These are phyloP conservation scores for Cynaeus angustus DNA, from an alignment of 2,888 invertebrate genomes.

Conservation along the genomic window DNA sequence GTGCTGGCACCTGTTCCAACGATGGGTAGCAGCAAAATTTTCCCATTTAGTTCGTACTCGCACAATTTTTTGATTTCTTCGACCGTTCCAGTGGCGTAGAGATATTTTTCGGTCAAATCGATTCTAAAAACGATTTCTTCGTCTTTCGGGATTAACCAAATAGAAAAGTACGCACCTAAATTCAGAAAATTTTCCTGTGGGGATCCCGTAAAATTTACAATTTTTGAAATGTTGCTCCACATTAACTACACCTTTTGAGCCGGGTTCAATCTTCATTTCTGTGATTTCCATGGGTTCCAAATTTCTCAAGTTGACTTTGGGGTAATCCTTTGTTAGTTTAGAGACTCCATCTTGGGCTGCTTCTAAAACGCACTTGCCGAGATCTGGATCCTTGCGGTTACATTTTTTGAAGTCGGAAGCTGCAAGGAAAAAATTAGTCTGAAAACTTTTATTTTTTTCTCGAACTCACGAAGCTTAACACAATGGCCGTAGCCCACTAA, in stretches of 20 bases:
- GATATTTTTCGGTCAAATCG: conserved; percentile 9
- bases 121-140: conserved; percentile 9
- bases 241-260: background rate
- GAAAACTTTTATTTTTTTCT: no score
- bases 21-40: conserved; percentile 20
- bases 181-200: background rate
- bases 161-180: conserved; percentile 20
- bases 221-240: conserved; percentile 29
- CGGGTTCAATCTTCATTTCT: background rate
- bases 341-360: background rate
- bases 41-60: conserved; percentile 22
- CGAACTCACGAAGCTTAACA: no score
- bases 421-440: background rate
- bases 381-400: conserved; percentile 1
- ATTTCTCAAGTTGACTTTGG: background rate
- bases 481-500: no score
- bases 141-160: no score
- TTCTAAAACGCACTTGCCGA: background rate
- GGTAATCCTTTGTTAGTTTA: background rate
- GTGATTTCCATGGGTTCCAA: conserved; percentile 1
- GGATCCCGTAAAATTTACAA: conserved; percentile 17
- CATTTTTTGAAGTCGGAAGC: conserved; percentile 3
- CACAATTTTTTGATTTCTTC: conserved; percentile 12
- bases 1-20: conserved; percentile 8
- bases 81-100: background rate